A percentile compares a stretch with the other conserved stretches of the same genome.
Conservation (phyloP, 2,888 invertebrate genomes). For the Neelides folsomi region DNA sequence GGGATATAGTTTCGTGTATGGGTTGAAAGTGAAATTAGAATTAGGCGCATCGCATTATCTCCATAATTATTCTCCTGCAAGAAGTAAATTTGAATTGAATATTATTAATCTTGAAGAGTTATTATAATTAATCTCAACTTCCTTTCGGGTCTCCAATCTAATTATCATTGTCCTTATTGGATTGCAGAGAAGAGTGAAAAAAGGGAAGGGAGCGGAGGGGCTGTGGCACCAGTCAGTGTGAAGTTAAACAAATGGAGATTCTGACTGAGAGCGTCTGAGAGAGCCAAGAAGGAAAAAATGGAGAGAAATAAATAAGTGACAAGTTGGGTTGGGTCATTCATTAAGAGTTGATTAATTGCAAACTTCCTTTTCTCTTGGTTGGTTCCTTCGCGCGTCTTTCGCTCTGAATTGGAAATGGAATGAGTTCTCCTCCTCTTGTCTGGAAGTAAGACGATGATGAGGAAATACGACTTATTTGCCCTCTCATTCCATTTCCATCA, state of each 20-base stretch:
- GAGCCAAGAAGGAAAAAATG: background rate
- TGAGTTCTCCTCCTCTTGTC: too few species aligned
- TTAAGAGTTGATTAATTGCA: slow-evolving; percentile 21
- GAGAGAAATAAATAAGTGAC: slow-evolving; percentile 16
- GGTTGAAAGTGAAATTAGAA: too few species aligned
- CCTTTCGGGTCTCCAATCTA: slow-evolving; percentile 5
- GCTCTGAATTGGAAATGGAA: slow-evolving; percentile 1
- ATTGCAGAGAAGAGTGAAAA: background rate
- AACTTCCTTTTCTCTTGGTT: slow-evolving; percentile 5
- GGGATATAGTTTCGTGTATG: too few species aligned
- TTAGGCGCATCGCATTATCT: too few species aligned
- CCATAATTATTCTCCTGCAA: too few species aligned
- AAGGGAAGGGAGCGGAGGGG: background rate
- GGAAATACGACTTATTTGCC: too few species aligned
- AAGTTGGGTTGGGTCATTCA: slow-evolving; percentile 21
- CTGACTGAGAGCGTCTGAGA: background rate
- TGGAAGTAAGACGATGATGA: too few species aligned
- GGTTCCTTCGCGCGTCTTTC: background rate
- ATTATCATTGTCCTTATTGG: slow-evolving; percentile 17
- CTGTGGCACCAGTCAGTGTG: background rate
- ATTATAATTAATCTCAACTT: too few species aligned
- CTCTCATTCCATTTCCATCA: too few species aligned
- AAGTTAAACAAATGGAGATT: slow-evolving; percentile 1
- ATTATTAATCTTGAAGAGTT: too few species aligned
- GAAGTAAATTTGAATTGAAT: too few species aligned